phyloP scores from a whole-genome alignment of 2,797 vertebrate species.

The Benthosema pterotum region DNA sequence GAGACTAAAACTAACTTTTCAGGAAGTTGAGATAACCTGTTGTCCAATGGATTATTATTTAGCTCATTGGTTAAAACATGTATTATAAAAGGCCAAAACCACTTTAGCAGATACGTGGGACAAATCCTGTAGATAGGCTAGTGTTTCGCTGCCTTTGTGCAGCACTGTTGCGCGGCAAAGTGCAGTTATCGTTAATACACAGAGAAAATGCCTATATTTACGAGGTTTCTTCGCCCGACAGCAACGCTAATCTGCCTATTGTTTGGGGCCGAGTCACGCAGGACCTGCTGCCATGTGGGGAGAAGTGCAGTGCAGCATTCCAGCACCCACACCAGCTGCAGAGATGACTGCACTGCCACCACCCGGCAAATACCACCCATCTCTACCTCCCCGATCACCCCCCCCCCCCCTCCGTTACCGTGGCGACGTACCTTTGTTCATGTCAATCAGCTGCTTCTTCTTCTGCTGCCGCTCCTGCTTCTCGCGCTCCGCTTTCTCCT shows the following conservation, averaged over 20 bases:
- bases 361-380: neutral
- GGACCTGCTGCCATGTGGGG: constrained; percentile 13
- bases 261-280: constrained; percentile 14
- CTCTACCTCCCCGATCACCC: constrained; percentile 30
- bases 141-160: neutral
- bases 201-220: too few relatives aligned
- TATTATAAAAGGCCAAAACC: too few relatives aligned
- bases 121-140: too few relatives aligned
- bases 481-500: constrained; percentile 96
- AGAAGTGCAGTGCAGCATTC: constrained; percentile 31
- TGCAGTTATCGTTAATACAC: too few relatives aligned
- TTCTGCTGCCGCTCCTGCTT: constrained; percentile 94
- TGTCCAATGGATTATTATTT: too few relatives aligned
- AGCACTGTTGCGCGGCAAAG: neutral
- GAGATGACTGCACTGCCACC: constrained; percentile 36
- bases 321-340: constrained; percentile 34
- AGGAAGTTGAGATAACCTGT: too few relatives aligned
- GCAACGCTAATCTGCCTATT: constrained; percentile 42
- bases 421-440: constrained; percentile 92
- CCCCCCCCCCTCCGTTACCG: constrained; percentile 28
- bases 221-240: too few relatives aligned
- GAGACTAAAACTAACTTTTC: too few relatives aligned
- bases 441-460: constrained; percentile 98
- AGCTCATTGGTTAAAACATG: too few relatives aligned
- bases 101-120: too few relatives aligned